Evolutionary conservation across 2,113 vertebrate species (phyloP), one percentile per base, ranked within the genome.

Genomic region (Hydrochoerus hydrochaeris): DNA sequence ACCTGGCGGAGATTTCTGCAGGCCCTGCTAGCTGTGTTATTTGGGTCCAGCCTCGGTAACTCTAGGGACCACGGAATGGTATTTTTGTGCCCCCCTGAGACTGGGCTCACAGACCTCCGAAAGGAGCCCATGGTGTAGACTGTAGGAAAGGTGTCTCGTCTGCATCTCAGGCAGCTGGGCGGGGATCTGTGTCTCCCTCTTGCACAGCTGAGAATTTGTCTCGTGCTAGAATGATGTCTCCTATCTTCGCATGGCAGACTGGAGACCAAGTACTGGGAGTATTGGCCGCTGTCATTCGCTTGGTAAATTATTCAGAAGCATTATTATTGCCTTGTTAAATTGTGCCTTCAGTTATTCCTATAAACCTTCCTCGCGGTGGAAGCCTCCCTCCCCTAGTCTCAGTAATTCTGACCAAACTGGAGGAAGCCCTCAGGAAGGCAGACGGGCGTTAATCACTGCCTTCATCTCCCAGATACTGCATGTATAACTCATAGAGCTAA

Each of bases 291-390:
- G 97, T 97, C 98, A 58, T 71, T 82, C 83, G 91, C 90, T 95
- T 95, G 58, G 90, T 98, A 95, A 98, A 98, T 98, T 98, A 98
- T 98, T 98, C 97, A 98, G 97, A 89, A 94, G 96, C 96, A 58
- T 95, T 95, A 97, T 98, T 98, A 98, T 98, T 98, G 98, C 97
- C 97, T 98, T 98, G 97, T 98, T 98, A 98, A 98, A 97, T 95
- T 95, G 77, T 69, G 28, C 93, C 95, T 97, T 95, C 32, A 35
- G 92, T 95, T 94, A 52, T 93, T 97, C 97, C 98, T 98, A 80
- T 97, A 96, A 98, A 96, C 98, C 94, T 97, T 96, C 80, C 80
- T 67, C 92, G 80, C 96, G 97, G 97, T 82, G 95, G 98, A 98
- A 97, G 94, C 91, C 97, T 97, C 97, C 81, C 85, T 97, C 85